Evolutionary conservation across 23 tunicate species (phyloP), one percentile per base, ranked within the genome.

Genomic region (Corella eumyota): DNA sequence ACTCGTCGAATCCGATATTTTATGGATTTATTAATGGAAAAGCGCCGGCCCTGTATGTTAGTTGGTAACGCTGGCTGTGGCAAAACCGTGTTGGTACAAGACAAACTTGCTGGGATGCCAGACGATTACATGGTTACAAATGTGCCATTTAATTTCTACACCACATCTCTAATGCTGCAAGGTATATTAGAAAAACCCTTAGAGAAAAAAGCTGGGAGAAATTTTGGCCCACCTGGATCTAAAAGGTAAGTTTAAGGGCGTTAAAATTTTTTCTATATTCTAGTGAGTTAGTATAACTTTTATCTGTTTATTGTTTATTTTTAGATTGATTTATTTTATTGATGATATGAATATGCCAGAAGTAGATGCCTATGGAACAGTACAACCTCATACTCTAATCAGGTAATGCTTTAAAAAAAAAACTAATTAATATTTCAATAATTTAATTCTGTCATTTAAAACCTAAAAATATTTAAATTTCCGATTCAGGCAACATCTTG

Each of bases 301-400:
- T 15, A 9, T 40, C 15, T 40, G 48, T 40, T 40, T 11, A 9
- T 9, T 40, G 15, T 40, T 9, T 40, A 40, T 40, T 9, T 40
- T 20, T 64, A 88, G 96, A 30, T 23, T 92, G 64, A 55, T 92
- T n/a, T 92, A 82, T 48, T 92, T 92, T 76, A 92, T 92, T 50
- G 98, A 92, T 55, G 98, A 92, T 55, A 72, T 92, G 93, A 92
- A 92, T 62, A 92, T 92, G 98, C 98, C 98, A 13, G 93, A 92
- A 53, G 98, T 92, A 3, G 98, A 92, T 54, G 68, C 92, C 4
- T 92, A 92, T 61, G 93, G 93, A 2, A 92, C 98, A 19, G 98
- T 92, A 15, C 93, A 92, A 37, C 98, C 98, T 30, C 98, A 92
- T 58, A 92, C 98, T 9, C 61, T 92, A 28, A 92, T 92, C 66